phyloP scores from a whole-genome alignment of 2,113 vertebrate species.

The Grammomys surdaster region DNA sequence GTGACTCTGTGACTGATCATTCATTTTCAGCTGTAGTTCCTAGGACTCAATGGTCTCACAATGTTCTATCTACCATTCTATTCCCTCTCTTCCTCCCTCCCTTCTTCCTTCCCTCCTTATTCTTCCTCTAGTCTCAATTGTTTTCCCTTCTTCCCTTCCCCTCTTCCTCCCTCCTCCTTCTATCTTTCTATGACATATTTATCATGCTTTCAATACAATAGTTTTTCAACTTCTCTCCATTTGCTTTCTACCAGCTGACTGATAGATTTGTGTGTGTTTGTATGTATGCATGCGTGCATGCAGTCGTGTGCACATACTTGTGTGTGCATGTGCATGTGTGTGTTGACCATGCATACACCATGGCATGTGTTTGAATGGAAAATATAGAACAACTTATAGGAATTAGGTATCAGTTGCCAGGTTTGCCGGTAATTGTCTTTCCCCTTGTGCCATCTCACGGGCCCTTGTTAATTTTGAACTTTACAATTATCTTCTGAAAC shows the following conservation, averaged over 20 bases:
- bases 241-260: background rate
- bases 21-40: background rate
- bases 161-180: background rate
- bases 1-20: background rate
- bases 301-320: background rate
- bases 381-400: background rate
- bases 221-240: background rate
- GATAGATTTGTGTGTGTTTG: background rate
- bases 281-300: too few species aligned
- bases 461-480: background rate
- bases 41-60: background rate
- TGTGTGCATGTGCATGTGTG: background rate
- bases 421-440: background rate
- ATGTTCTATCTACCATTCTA: background rate
- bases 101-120: background rate
- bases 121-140: too few species aligned
- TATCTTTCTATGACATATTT: background rate
- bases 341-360: too few species aligned
- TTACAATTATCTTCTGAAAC: background rate
- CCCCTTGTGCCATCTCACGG: background rate
- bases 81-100: background rate
- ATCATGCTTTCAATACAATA: background rate
- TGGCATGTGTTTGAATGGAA: background rate
- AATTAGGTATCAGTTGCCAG: background rate
- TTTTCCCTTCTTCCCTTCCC: fast-evolving